A percentile compares a stretch with the other conserved stretches of the same genome.
Conservation (phyloP, 2,888 invertebrate species). For the Aethes cnicana region DNA sequence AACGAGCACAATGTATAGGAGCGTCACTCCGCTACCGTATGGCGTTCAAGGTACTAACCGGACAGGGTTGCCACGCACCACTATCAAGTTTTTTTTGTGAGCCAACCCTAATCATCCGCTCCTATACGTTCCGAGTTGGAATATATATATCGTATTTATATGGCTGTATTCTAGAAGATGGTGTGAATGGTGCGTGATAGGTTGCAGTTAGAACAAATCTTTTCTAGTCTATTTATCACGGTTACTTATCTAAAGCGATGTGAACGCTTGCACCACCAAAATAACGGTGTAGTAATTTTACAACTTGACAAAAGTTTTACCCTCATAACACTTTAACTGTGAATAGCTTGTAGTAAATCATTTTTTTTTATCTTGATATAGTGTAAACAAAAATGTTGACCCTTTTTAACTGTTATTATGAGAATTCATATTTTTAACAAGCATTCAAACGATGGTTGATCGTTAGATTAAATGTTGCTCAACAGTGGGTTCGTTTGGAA, state of each 20-base stretch:
- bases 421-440: constrained; percentile 1
- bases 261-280: background rate
- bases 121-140: constrained; percentile 11
- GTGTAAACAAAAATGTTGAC: too few species aligned
- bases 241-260: background rate
- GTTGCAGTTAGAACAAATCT: constrained; percentile 9
- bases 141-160: constrained; percentile 19
- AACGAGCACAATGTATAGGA: constrained; percentile 22
- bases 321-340: too few species aligned
- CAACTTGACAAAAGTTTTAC: too few species aligned
- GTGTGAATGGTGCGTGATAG: constrained; percentile 8
- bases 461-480: constrained; percentile 33
- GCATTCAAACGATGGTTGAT: background rate
- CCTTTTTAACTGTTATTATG: background rate
- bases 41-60: background rate
- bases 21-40: background rate
- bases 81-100: background rate
- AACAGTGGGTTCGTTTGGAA: constrained; percentile 32
- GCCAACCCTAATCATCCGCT: background rate
- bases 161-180: constrained; percentile 9
- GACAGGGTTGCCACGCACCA: background rate
- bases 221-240: constrained; percentile 23
- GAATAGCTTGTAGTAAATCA: too few species aligned
- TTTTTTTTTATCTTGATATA: too few species aligned
- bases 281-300: too few species aligned